Evolutionary conservation across 64 coral and sea anemone species (phyloP), one percentile per base, ranked within the genome.

Genomic region (Catalaphyllia jardinei): DNA sequence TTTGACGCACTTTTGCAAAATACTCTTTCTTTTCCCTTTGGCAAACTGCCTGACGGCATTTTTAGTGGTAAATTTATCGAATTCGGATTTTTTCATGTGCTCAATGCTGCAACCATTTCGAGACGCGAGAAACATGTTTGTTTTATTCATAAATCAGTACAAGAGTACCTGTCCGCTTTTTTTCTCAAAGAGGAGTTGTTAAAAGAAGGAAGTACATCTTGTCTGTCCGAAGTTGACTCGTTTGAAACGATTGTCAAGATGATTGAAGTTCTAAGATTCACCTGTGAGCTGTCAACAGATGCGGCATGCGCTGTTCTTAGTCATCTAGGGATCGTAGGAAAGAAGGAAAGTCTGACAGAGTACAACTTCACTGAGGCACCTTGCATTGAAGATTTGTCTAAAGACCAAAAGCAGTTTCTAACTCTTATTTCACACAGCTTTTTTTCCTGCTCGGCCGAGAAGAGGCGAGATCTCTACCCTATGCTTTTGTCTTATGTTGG

Each of bases 111-210:
- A 10, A 50, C 71, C 2, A 4, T 46, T 76, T 6, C 30, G 52
- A 86, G n/a, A 54, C 90, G 59, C 1, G 65, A 78, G 60, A 55
- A 52, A 46, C 76, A 60, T 60, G 52, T 86, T 2, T 78, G 31
- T 22, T 92, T 92, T 16, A 63, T 92, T 19, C 90, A 92, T 16
- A 86, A 92, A 49, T 78, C 90, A 4, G 7, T 87, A 27, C 90
- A 86, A 51, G 90, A 92, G 74, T 92, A 86, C 60, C 90, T 92
- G 13, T 73, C 90, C 52, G 81, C 90, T 28, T 52, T 15, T 2
- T 67, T 78, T 64, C 77, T 92, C 39, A 86, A 46, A 0, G 31
- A 49, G 74, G 74, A 77, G 14, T 19, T 77, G 74, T 19, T 46
- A 18, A 20, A 77, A 19, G 33, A 5, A 76, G 18, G 24, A 50